phyloP scores from a whole-genome alignment of 2,113 vertebrate species.

The Empidonax alnorum region DNA sequence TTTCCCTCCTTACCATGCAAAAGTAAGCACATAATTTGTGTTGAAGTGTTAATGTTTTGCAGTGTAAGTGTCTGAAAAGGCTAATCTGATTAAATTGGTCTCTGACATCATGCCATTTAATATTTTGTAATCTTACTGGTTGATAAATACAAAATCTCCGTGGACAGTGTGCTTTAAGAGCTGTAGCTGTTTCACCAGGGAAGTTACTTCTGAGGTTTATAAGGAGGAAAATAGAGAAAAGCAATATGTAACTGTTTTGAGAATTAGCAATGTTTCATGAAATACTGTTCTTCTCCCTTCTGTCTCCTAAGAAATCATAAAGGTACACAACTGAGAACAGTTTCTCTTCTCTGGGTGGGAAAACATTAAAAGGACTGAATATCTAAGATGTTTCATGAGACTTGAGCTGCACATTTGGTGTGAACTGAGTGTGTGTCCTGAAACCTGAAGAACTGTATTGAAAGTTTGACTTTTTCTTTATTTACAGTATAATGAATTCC shows the following conservation, averaged over 20 bases:
- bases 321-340: background rate
- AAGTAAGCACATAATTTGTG: background rate
- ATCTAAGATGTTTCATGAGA: background rate
- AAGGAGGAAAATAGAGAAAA: background rate
- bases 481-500: conserved; percentile 89
- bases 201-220: background rate
- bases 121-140: background rate
- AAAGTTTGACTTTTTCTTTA: conserved; percentile 18
- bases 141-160: background rate
- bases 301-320: background rate
- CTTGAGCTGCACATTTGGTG: background rate
- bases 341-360: background rate
- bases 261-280: background rate
- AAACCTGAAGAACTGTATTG: background rate
- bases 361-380: background rate
- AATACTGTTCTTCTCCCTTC: background rate
- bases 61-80: background rate
- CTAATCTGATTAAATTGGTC: background rate
- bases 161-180: background rate
- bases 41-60: background rate
- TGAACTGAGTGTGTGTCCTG: background rate
- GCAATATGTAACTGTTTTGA: background rate
- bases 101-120: background rate
- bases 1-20: background rate
- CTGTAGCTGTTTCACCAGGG: background rate